Base-by-base conservation (phyloP, 2,888 invertebrate species). In the Fabriciana adippe region DNA sequence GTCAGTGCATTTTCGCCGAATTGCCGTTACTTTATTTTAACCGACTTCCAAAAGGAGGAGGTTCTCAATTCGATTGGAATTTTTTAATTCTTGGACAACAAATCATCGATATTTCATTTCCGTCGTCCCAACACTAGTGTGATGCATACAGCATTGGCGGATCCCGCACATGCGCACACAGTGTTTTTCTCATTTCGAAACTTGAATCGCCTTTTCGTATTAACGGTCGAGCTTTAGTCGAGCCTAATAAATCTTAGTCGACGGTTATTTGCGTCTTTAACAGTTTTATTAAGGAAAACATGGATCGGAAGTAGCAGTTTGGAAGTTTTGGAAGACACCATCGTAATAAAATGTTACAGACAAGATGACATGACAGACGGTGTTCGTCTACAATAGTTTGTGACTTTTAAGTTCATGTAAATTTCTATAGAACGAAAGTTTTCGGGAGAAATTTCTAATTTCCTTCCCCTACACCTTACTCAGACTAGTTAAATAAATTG, bases 101-200 rank as follows among this genome's bases (percentile, higher is more conserved):
- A 77, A 59, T 16, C 26, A 62, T 68, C 79, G 76, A 73, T 74
- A 80, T 78, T 75, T 41, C 26, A 26, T 76, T 75, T 71, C 74
- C 74, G 53, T 59, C 56, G 74, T 78, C 76, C 76, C 78, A 72
- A 74, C 76, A 75, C 82, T 81, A 80, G 21, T 26, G n/a, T 41
- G 59, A 61, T 64, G 78, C 66, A 73, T 73, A 71, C 75, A 80
- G 81, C 84, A 89, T 87, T 89, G 88, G 88, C 78, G 75, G 80
- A 69, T 61, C 48, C 56, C 66, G 76, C 90, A 88, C 90, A 87
- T 87, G 90, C 90, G 89, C 78, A 63, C 47, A 62, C 55, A 75
- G 70, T 90, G 89, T 90, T 90, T 88, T 86, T 88, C 81, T 76
- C 75, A 67, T 70, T 75, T 73, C 81, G 77, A 81, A 85, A 87